phyloP scores from a whole-genome alignment of 2,888 invertebrate species.

The Exephanes ischioxanthus region DNA sequence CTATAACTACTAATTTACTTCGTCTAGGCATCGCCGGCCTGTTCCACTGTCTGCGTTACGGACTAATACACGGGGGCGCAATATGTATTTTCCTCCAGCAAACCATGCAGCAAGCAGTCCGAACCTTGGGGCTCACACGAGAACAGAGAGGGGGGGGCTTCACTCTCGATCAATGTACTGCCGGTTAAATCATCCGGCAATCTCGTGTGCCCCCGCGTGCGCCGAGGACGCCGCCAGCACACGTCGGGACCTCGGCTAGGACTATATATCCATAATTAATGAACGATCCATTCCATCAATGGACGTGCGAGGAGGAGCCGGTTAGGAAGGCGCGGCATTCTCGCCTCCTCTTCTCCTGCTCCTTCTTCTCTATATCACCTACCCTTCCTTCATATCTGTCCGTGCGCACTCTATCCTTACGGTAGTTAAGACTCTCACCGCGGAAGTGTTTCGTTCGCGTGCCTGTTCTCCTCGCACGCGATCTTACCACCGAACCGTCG shows the following conservation, averaged over 20 bases:
- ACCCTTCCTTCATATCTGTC: conserved; percentile 49
- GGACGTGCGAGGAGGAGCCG: conserved; percentile 67
- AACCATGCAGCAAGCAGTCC: conserved; percentile 21
- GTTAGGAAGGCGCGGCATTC: conserved; percentile 64
- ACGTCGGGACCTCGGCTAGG: conserved; percentile 40
- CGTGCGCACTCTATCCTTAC: conserved; percentile 53
- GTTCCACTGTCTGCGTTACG: conserved; percentile 34
- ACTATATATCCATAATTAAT: conserved; percentile 75
- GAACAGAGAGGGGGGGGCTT: conserved; percentile 24
- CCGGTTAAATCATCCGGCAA: conserved; percentile 69
- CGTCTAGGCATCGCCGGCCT: conserved; percentile 40
- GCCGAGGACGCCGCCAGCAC: conserved; percentile 47
- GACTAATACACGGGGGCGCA: conserved; percentile 47
- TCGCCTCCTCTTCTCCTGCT: conserved; percentile 2
- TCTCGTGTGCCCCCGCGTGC: conserved; percentile 46
- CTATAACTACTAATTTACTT: conserved; percentile 65
- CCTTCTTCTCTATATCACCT: conserved; percentile 18
- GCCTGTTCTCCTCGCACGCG: conserved; percentile 64
- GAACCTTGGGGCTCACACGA: conserved; percentile 37
- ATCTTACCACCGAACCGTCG: conserved; percentile 42
- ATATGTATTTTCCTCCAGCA: conserved; percentile 52
- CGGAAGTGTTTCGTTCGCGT: conserved; percentile 70
- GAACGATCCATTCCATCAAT: conserved; percentile 73
- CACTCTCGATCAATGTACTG: conserved; percentile 65
- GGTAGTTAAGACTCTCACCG: conserved; percentile 67